A percentile compares a stretch with the other conserved stretches of the same genome.
phyloP scores from a whole-genome alignment of 1,140 invertebrate species.

The Araneus ventricosus region DNA sequence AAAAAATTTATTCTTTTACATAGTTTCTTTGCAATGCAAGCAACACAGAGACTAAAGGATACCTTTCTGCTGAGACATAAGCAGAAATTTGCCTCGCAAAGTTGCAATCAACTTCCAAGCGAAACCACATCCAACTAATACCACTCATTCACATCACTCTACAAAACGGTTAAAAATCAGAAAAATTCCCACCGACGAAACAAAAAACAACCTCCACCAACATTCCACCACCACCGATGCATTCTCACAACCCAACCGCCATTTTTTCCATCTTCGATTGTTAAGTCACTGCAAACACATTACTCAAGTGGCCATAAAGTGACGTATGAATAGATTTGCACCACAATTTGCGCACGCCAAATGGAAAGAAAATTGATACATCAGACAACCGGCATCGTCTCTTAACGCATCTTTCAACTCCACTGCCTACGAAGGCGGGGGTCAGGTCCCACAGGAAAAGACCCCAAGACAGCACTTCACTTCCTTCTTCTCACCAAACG shows the following conservation, averaged over 20 bases:
- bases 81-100: no score
- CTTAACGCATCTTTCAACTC: slow-evolving; percentile 20
- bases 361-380: slow-evolving; percentile 53
- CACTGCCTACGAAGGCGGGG: slow-evolving; percentile 13
- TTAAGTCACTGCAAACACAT: background rate
- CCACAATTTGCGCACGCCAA: background rate
- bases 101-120: no score
- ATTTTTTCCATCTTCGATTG: background rate
- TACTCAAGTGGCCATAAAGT: slow-evolving; percentile 26
- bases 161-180: background rate
- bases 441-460: background rate
- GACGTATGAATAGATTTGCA: slow-evolving; percentile 21
- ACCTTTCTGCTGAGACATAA: no score
- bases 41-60: no score
- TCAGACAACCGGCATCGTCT: slow-evolving; percentile 4
- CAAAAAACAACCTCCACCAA: background rate
- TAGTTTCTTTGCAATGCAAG: no score
- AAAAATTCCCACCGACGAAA: background rate
- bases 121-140: background rate
- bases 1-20: no score
- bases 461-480: background rate
- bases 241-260: background rate
- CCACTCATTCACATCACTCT: background rate
- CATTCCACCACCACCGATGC: background rate
- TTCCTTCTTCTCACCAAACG: slow-evolving; percentile 8